These are phyloP conservation scores for Penaeus monodon DNA, from an alignment of 2,888 invertebrate genomes.

Conservation along the genomic window DNA sequence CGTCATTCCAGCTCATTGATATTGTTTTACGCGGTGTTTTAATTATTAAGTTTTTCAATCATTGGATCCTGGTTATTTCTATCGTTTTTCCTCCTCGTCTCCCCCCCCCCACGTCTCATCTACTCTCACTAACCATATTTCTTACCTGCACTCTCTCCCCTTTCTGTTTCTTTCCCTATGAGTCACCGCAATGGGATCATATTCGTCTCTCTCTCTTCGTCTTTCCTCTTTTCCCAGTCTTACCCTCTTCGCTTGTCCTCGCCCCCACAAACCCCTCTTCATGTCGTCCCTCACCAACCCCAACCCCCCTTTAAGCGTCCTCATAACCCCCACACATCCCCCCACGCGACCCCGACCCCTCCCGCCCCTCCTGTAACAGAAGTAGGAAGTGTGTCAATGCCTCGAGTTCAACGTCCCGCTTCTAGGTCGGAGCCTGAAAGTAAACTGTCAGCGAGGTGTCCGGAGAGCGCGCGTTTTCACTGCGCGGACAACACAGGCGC, in stretches of 20 bases:
- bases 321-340: background rate
- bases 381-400: slow-evolving; percentile 1
- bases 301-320: background rate
- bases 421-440: slow-evolving; percentile 42
- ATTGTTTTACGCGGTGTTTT: too few relatives aligned
- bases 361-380: background rate
- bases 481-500: too few relatives aligned
- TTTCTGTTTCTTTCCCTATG: too few relatives aligned
- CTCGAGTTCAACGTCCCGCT: slow-evolving; percentile 40
- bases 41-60: too few relatives aligned
- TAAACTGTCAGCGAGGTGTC: slow-evolving; percentile 28
- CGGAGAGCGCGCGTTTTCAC: slow-evolving; percentile 21
- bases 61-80: too few relatives aligned
- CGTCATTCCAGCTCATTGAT: too few relatives aligned
- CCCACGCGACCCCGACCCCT: background rate
- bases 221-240: background rate
- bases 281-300: too few relatives aligned
- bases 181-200: too few relatives aligned
- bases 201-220: background rate
- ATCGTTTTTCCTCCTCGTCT: too few relatives aligned
- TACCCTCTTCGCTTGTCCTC: background rate
- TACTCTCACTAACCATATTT: too few relatives aligned
- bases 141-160: too few relatives aligned
- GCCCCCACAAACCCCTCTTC: background rate
- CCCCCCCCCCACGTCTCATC: too few relatives aligned